phyloP scores from a whole-genome alignment of 2,888 invertebrate species.

The Parnassius smintheus region DNA sequence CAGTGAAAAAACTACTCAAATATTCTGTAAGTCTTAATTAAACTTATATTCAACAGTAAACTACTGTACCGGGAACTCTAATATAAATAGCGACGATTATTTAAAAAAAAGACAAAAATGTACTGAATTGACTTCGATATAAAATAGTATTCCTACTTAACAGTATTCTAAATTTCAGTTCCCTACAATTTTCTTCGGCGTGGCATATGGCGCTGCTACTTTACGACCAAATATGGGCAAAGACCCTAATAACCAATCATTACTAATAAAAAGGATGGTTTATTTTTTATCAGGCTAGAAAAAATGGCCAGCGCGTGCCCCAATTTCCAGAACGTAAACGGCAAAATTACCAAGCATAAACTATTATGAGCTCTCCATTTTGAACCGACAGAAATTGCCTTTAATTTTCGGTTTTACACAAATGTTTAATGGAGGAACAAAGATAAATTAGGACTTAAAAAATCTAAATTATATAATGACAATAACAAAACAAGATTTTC shows the following conservation, averaged over 20 bases:
- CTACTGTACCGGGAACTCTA: too few species aligned
- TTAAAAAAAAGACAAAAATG: too few species aligned
- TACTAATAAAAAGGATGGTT: constrained; percentile 34
- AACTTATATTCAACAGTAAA: too few species aligned
- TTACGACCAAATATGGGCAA: constrained; percentile 36
- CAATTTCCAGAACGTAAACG: constrained; percentile 11
- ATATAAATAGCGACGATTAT: too few species aligned
- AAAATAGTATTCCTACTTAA: constrained; percentile 35
- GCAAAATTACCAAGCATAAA: constrained; percentile 11
- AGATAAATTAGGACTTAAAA: too few species aligned
- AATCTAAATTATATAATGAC: too few species aligned
- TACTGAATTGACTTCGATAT: background rate
- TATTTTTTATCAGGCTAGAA: constrained; percentile 10
- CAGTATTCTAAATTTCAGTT: constrained; percentile 33
- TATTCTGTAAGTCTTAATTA: too few species aligned
- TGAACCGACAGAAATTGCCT: constrained; percentile 10
- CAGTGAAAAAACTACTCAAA: too few species aligned
- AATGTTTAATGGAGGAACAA: too few species aligned
- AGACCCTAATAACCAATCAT: constrained; percentile 39
- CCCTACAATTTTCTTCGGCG: constrained; percentile 38
- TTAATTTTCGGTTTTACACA: background rate
- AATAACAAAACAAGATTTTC: too few species aligned
- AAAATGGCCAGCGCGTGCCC: constrained; percentile 35
- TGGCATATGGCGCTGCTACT: constrained; percentile 52
- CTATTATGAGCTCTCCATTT: constrained; percentile 21